Evolutionary conservation across 1,140 invertebrate species (phyloP).

Genomic region (Elysia chlorotica): DNA sequence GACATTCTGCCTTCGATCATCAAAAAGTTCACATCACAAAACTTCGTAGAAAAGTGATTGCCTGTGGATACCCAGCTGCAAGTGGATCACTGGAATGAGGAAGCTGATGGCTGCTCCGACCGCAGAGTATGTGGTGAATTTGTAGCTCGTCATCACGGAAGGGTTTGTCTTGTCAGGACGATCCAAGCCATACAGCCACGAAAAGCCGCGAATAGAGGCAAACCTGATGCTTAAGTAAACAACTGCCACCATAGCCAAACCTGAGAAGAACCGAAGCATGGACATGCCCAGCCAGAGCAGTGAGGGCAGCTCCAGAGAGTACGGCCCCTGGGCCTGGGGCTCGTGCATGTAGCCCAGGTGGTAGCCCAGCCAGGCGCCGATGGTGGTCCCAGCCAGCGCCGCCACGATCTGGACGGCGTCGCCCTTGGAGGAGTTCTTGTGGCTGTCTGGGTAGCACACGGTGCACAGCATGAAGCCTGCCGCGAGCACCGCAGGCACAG

Average conservation of each 20-base stretch:
- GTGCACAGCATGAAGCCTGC: slow-evolving; percentile 72
- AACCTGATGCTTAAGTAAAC: slow-evolving; percentile 71
- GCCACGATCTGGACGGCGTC: slow-evolving; percentile 84
- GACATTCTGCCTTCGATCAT: no score
- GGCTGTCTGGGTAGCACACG: slow-evolving; percentile 69
- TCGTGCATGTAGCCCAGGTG: slow-evolving; percentile 71
- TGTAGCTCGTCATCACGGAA: slow-evolving; percentile 77
- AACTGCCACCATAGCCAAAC: slow-evolving; percentile 75
- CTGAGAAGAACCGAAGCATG: slow-evolving; percentile 76
- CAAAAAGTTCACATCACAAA: no score
- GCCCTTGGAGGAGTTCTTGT: slow-evolving; percentile 67
- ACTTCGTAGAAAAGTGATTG: slow-evolving; percentile 81
- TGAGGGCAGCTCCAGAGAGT: slow-evolving; percentile 71
- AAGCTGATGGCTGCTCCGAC: slow-evolving; percentile 72
- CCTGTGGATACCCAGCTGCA: slow-evolving; percentile 76
- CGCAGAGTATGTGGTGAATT: slow-evolving; percentile 69
- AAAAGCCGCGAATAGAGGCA: slow-evolving; percentile 73
- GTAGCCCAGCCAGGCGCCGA: slow-evolving; percentile 84
- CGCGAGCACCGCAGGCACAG: slow-evolving; percentile 71
- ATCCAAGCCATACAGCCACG: slow-evolving; percentile 68
- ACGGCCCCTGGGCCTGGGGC: slow-evolving; percentile 65
- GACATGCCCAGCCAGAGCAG: slow-evolving; percentile 76
- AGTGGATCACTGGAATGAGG: slow-evolving; percentile 78
- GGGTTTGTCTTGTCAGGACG: slow-evolving; percentile 58
- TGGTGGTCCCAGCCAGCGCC: slow-evolving; percentile 74